Evolutionary conservation across 2,797 vertebrate genomes (phyloP), one percentile per base, ranked within the genome.

Genomic region (Rhinoraja longicauda): DNA sequence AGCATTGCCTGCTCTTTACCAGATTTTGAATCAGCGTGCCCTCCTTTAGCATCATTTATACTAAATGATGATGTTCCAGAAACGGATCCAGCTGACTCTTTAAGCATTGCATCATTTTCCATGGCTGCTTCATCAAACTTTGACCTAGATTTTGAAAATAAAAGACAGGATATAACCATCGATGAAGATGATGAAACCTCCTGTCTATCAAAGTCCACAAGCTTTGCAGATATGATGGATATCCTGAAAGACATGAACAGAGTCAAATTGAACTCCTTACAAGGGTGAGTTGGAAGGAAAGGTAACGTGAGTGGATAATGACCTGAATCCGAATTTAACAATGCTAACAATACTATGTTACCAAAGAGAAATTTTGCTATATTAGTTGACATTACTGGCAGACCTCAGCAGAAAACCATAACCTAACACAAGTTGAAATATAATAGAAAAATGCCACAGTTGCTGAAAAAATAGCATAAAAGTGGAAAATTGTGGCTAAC

Each of bases 151-250:
- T 97, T 98, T 39, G 98, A 99, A 95, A 97, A 97, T 84, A 97
- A 97, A 94, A 96, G 97, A 93, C 96, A 97, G 15, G 96, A 97
- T 57, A 94, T 95, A 12, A 95, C 97, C 93, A 98, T 98, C 39
- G 96, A 96, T 94, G 94, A 96, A 17, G 97, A 97, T 72, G 99
- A 99, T 93, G 98, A 99, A 93, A 98, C 98, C 0, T 95, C 99
- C 93, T 99, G 98, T 0, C 97, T 99, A 0, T 99, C 99, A 45
- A 99, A 99, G 96, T 99, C 99, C 96, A 99, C 98, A 95, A 99
- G 99, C 94, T 99, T 99, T 94, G 99, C 99, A 0, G 99, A 99
- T 93, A 99, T 99, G 95, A 99, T 98, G 98, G 98, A 99, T 94
- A 99, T 99, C 93, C 96, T 99, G 93, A 99, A 98, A 94, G 99